A percentile compares a stretch with the other conserved stretches of the same genome.
These are phyloP conservation scores for Ceratosolen fusciceps DNA, from an alignment of 1,140 invertebrate genomes.

Conservation along the genomic window DNA sequence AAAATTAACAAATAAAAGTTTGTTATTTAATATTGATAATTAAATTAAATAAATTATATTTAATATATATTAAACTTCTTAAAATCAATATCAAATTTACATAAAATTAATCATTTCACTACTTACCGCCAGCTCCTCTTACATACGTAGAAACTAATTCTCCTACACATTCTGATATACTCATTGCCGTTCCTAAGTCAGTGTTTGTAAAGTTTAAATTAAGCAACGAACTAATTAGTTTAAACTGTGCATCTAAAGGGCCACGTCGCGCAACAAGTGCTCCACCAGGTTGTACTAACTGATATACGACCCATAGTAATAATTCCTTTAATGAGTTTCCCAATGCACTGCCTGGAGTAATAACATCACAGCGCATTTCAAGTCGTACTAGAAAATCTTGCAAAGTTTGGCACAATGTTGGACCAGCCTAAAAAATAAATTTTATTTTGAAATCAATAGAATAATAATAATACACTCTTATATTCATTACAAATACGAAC, in stretches of 20 bases:
- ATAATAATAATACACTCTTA: neutral
- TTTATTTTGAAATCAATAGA: neutral
- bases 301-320: conserved; percentile 79
- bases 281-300: conserved; percentile 80
- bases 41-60: no score
- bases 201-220: conserved; percentile 78
- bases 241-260: conserved; percentile 87
- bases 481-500: neutral
- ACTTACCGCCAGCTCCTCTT: conserved; percentile 61
- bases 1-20: no score
- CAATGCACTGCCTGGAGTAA: conserved; percentile 72
- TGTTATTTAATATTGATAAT: no score
- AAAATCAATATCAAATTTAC: neutral
- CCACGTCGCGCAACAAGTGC: conserved; percentile 80
- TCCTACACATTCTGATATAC: conserved; percentile 82
- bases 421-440: conserved; percentile 77
- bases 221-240: conserved; percentile 78
- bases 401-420: conserved; percentile 81
- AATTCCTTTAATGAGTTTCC: conserved; percentile 79
- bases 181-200: conserved; percentile 81
- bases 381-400: conserved; percentile 81
- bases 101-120: neutral
- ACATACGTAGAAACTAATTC: conserved; percentile 67
- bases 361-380: conserved; percentile 79
- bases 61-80: neutral